phyloP scores from a whole-genome alignment of 23 tunicate species.

The Styela clava region DNA sequence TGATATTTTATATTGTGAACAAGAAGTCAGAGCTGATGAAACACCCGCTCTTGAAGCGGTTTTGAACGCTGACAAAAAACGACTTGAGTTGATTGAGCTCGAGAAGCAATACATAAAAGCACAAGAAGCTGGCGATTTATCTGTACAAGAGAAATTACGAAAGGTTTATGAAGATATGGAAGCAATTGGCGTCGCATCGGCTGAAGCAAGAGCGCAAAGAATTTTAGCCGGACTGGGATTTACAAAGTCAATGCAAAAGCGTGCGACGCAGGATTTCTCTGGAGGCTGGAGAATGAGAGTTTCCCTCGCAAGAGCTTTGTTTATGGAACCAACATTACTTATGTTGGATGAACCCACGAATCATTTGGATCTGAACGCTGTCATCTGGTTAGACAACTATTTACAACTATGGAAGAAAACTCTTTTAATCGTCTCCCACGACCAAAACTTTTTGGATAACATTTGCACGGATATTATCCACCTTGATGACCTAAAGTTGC shows the following conservation, averaged over 20 bases:
- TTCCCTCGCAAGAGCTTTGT: conserved; percentile 94
- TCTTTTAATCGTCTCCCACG: conserved; percentile 94
- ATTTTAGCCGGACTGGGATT: conserved; percentile 98
- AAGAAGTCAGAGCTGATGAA: conserved; percentile 93
- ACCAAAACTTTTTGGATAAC: conserved; percentile 91
- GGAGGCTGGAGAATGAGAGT: conserved; percentile 99
- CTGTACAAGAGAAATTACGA: conserved; percentile 77
- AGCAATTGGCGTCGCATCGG: conserved; percentile 89
- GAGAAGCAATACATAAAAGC: conserved; percentile 59
- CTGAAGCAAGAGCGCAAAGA: conserved; percentile 90
- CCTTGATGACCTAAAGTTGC: conserved; percentile 76
- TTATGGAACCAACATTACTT: conserved; percentile 92
- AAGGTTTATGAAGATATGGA: conserved; percentile 94
- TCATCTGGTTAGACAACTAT: conserved; percentile 98
- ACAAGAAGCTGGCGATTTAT: conserved; percentile 79
- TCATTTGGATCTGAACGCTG: conserved; percentile 98
- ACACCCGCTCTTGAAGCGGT: conserved; percentile 94
- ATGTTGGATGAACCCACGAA: conserved; percentile 98
- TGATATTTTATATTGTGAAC: conserved; percentile 97
- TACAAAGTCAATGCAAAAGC: conserved; percentile 79
- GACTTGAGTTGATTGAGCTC: conserved; percentile 52
- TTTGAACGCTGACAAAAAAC: conserved; percentile 77
- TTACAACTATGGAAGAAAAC: conserved; percentile 97
- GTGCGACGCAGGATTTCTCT: conserved; percentile 93
- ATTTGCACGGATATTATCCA: conserved; percentile 95